Conservation (phyloP, 2,888 invertebrate species). For the Apodemia mormo region DNA sequence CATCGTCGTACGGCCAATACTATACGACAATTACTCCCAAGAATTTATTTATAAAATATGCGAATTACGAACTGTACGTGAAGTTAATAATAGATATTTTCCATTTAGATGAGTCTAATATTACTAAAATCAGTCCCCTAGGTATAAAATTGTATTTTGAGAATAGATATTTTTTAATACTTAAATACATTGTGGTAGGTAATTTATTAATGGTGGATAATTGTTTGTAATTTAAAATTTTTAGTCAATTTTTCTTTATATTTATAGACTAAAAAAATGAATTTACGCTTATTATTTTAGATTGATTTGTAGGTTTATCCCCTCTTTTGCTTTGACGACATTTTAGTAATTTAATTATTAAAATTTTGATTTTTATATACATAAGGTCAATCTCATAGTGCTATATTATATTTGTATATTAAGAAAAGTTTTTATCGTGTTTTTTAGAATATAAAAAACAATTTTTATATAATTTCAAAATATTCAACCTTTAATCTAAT, state of each 20-base stretch:
- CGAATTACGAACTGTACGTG: neutral
- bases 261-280: constrained; percentile 40
- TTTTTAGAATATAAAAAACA: too few relatives aligned
- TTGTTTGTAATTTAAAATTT: constrained; percentile 22
- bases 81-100: constrained; percentile 11
- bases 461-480: neutral
- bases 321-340: constrained; percentile 5
- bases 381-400: constrained; percentile 8
- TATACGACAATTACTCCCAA: too few relatives aligned
- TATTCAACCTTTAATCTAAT: too few relatives aligned
- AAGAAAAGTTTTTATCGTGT: neutral
- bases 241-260: constrained; percentile 36
- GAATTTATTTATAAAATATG: neutral
- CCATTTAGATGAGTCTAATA: constrained; percentile 20
- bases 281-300: constrained; percentile 73
- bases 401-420: neutral
- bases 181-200: constrained; percentile 20
- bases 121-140: constrained; percentile 27
- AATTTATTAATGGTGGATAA: constrained; percentile 25
- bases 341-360: constrained; percentile 8
- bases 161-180: constrained; percentile 33
- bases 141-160: constrained; percentile 27
- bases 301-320: constrained; percentile 24
- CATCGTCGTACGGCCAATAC: too few relatives aligned
- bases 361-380: neutral